Conservation (phyloP, 2,797 vertebrate species). For the Enteromius treurensis region DNA sequence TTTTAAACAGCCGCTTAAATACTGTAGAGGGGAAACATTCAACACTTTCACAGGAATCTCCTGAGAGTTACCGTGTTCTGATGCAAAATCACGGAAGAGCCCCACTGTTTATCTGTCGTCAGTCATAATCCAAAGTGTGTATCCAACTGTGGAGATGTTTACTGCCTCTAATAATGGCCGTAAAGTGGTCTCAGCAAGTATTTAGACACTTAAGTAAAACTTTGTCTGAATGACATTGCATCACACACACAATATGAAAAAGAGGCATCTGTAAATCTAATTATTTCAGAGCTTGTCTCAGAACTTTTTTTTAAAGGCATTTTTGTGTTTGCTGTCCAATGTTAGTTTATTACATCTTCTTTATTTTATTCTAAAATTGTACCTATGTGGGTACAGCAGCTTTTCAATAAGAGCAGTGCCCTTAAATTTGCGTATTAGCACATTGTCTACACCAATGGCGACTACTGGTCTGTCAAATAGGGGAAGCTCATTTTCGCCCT, state of each 20-base stretch:
- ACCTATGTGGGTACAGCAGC: background rate
- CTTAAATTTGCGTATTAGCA: background rate
- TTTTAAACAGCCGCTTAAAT: slow-evolving; percentile 56
- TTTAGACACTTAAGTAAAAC: background rate
- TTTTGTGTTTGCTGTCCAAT: background rate
- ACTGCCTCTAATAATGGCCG: background rate
- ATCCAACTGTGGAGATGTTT: slow-evolving; percentile 12
- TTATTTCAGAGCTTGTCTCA: background rate
- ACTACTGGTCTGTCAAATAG: no score
- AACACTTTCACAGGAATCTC: slow-evolving; percentile 31
- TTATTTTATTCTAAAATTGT: background rate
- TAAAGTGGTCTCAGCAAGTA: background rate
- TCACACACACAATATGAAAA: background rate
- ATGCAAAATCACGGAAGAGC: slow-evolving; percentile 24
- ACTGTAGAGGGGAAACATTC: slow-evolving; percentile 28
- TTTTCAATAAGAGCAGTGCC: background rate
- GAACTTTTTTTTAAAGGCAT: background rate
- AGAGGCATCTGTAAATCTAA: background rate
- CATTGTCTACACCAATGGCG: no score
- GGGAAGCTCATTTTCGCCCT: no score
- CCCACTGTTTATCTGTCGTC: slow-evolving; percentile 12
- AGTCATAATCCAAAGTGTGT: slow-evolving; percentile 9
- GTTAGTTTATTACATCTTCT: background rate
- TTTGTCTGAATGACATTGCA: background rate
- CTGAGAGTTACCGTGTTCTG: slow-evolving; percentile 12